These are phyloP conservation scores for Felis catus DNA, from an alignment of 2,113 vertebrate species.

Conservation along the genomic window DNA sequence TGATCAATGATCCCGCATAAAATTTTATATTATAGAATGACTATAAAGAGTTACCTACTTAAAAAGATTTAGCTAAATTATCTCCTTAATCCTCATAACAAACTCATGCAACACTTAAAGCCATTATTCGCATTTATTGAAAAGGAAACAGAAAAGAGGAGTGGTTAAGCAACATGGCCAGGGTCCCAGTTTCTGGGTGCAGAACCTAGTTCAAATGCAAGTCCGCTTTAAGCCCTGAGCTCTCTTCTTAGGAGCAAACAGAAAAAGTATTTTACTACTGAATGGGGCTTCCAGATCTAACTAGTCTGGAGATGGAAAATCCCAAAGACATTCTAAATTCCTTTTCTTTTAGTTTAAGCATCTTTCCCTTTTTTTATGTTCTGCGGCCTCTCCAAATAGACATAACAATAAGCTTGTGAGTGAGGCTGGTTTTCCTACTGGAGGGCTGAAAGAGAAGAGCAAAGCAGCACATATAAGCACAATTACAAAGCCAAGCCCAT, in stretches of 20 bases:
- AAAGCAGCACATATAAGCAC: neutral
- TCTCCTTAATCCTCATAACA: neutral
- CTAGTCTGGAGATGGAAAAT: neutral
- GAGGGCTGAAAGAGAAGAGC: neutral
- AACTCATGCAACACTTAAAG: neutral
- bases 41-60: neutral
- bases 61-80: slow-evolving; percentile 21
- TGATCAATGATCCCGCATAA: neutral
- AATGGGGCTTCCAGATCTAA: neutral
- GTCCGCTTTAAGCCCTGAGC: neutral
- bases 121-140: slow-evolving; percentile 16
- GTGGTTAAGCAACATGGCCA: neutral
- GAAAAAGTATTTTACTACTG: neutral
- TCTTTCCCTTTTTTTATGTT: neutral
- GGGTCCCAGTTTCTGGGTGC: neutral
- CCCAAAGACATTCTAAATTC: neutral
- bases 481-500: neutral
- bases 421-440: neutral
- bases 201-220: neutral
- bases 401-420: neutral
- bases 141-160: neutral
- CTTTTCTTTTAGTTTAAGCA: neutral
- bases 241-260: neutral
- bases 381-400: neutral
- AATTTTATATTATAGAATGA: neutral